A percentile compares a stretch with the other conserved stretches of the same genome.
phyloP scores from a whole-genome alignment of 2,113 vertebrate species.

The Chaetops frenatus region DNA sequence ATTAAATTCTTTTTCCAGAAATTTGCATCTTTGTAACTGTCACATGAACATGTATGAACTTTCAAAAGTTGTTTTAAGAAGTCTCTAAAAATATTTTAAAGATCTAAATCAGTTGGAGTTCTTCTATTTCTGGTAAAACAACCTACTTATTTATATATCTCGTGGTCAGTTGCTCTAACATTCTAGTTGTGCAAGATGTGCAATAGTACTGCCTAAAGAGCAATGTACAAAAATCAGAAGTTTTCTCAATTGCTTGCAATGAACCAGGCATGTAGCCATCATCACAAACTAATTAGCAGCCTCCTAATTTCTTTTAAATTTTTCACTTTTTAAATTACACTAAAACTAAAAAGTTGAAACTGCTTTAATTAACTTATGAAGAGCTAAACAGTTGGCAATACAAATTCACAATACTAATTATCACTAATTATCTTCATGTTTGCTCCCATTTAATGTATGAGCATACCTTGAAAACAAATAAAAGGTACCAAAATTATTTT shows the following conservation, averaged over 20 bases:
- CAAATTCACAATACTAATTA: neutral
- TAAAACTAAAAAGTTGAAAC: constrained; percentile 8
- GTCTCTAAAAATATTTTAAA: neutral
- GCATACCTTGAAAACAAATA: neutral
- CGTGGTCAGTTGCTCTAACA: neutral
- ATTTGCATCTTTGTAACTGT: neutral
- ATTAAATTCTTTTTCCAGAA: neutral
- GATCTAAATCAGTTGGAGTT: neutral
- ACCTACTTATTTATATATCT: neutral
- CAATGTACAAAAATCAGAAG: constrained; percentile 31
- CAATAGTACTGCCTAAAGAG: constrained; percentile 31
- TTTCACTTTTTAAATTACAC: constrained; percentile 30
- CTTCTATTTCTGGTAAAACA: neutral
- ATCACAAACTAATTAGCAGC: constrained; percentile 48
- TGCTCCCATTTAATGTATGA: neutral
- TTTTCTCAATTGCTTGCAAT: neutral
- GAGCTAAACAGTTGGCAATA: neutral
- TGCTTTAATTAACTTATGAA: neutral
- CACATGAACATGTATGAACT: neutral
- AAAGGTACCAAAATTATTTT: neutral
- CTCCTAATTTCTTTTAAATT: constrained; percentile 42
- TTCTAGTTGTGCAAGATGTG: neutral
- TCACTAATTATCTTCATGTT: neutral
- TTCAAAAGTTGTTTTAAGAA: neutral
- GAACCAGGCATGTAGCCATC: neutral